phyloP scores from a whole-genome alignment of 2,113 vertebrate genomes.

The Aptenodytes patagonicus region DNA sequence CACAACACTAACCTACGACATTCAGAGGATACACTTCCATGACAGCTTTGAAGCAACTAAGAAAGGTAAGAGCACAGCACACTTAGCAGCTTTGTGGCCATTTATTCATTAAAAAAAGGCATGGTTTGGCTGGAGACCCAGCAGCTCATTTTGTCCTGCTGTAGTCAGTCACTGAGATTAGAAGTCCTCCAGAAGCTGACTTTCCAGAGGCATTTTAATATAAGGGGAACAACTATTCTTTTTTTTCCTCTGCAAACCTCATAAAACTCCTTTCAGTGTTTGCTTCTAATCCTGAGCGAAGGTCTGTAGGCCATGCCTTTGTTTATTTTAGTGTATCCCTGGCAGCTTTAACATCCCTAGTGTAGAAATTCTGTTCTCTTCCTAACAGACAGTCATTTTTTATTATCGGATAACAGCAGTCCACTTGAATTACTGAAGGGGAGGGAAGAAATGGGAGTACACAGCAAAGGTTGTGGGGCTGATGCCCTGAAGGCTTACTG shows the following conservation, averaged over 20 bases:
- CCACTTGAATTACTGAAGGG: neutral
- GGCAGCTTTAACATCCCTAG: neutral
- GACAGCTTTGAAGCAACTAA: slow-evolving; percentile 99
- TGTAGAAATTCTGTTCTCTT: neutral
- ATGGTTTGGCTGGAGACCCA: neutral
- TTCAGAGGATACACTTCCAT: slow-evolving; percentile 99
- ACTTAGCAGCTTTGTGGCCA: neutral
- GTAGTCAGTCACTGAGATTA: neutral
- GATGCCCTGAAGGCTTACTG: neutral
- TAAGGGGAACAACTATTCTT: neutral
- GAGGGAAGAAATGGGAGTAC: neutral
- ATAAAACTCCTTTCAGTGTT: neutral
- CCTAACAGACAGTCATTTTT: neutral
- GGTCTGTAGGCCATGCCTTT: neutral
- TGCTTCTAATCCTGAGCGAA: neutral
- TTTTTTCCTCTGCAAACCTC: neutral
- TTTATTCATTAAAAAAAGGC: neutral
- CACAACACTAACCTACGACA: slow-evolving; percentile 97
- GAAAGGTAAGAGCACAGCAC: slow-evolving; percentile 84
- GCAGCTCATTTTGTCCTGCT: neutral
- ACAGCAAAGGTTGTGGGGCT: neutral
- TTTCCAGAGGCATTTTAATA: neutral
- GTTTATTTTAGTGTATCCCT: neutral
- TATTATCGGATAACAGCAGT: neutral
- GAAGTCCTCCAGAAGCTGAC: neutral